Conservation (phyloP, 2,797 vertebrate genomes). For the Sandelia bainsii region DNA sequence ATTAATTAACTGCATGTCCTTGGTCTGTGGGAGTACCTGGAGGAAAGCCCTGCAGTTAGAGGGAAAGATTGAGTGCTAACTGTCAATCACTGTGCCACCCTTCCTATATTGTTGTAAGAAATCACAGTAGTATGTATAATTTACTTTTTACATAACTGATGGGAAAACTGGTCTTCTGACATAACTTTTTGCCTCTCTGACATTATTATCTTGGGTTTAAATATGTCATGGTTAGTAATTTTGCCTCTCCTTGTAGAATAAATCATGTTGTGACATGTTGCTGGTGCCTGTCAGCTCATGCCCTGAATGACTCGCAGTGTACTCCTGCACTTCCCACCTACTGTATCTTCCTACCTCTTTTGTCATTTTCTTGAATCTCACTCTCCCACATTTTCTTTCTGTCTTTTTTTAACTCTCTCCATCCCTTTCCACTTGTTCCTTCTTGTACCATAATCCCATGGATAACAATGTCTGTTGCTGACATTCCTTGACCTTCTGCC, state of each 20-base stretch:
- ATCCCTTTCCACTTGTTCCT: not conserved
- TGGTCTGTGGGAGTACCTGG: too few species aligned
- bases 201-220: constrained; percentile 16
- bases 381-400: not conserved
- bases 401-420: constrained; percentile 7
- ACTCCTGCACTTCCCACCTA: constrained; percentile 9
- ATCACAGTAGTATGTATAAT: not conserved
- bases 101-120: not conserved
- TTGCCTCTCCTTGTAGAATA: constrained; percentile 21
- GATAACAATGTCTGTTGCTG: constrained; percentile 17
- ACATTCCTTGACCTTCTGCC: constrained; percentile 17
- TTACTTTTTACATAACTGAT: not conserved
- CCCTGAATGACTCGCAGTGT: constrained; percentile 22
- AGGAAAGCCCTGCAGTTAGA: too few species aligned
- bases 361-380: constrained; percentile 10
- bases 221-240: not conserved
- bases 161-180: not conserved
- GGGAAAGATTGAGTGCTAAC: too few species aligned
- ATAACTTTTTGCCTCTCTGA: not conserved
- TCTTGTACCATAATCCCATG: constrained; percentile 3
- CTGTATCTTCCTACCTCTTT: constrained; percentile 5
- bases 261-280: constrained; percentile 34
- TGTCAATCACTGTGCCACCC: too few species aligned
- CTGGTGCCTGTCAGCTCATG: constrained; percentile 29
- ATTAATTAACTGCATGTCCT: too few species aligned